A percentile compares a stretch with the other conserved stretches of the same genome.
These are phyloP conservation scores for Gadus macrocephalus DNA, from an alignment of 2,113 vertebrate species.

Conservation along the genomic window DNA sequence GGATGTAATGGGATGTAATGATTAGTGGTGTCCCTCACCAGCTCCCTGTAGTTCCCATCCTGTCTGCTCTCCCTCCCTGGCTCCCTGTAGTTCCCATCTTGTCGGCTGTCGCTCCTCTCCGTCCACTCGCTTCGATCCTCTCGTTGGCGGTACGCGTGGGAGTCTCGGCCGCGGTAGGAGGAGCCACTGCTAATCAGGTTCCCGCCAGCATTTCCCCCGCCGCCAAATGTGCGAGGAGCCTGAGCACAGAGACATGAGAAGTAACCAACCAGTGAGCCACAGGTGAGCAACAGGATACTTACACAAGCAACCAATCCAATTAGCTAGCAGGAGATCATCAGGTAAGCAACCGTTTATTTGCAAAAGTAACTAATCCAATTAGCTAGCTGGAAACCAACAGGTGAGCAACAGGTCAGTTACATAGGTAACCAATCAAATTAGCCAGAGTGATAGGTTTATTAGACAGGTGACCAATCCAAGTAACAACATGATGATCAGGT, in stretches of 20 bases:
- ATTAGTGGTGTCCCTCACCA: conserved; percentile 75
- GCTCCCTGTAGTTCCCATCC: conserved; percentile 89
- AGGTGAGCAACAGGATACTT: no score
- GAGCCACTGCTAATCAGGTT: conserved; percentile 79
- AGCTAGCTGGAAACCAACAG: no score
- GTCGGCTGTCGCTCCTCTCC: conserved; percentile 81
- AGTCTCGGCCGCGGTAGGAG: conserved; percentile 79
- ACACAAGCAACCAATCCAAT: no score
- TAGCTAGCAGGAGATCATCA: no score
- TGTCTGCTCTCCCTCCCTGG: conserved; percentile 82
- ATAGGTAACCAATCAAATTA: no score
- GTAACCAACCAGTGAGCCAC: neutral
- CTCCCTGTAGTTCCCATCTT: conserved; percentile 90
- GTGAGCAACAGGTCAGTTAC: no score
- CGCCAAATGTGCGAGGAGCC: conserved; percentile 86
- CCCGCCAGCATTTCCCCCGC: conserved; percentile 85
- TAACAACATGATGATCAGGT: no score
- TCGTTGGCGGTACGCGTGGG: conserved; percentile 72
- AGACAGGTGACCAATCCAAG: no score
- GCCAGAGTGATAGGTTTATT: no score
- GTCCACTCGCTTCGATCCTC: conserved; percentile 73
- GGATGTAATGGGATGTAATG: neutral
- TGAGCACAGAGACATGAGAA: conserved; percentile 30
- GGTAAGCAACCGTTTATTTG: no score
- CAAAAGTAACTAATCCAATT: no score